Conservation (phyloP, 2,888 invertebrate genomes). For the Lottia gigantea region DNA sequence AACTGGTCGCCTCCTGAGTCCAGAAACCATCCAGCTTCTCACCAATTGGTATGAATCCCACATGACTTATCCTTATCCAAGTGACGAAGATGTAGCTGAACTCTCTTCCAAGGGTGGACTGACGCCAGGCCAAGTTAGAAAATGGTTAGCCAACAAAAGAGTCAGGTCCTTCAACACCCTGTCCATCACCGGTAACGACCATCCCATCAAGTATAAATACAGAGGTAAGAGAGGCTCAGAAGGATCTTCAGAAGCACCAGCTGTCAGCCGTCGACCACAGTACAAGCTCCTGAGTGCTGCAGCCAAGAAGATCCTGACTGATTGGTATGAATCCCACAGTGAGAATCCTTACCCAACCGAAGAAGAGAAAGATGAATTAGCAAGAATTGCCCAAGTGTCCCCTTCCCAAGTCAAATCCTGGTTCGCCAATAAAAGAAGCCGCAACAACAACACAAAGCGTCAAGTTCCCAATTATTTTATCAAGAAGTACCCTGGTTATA, state of each 20-base stretch:
- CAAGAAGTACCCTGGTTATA: slow-evolving; percentile 47
- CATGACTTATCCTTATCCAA: slow-evolving; percentile 57
- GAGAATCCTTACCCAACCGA: slow-evolving; percentile 52
- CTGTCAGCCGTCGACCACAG: slow-evolving; percentile 20
- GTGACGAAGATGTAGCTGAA: slow-evolving; percentile 45
- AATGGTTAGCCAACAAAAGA: slow-evolving; percentile 63
- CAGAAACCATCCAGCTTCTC: slow-evolving; percentile 40
- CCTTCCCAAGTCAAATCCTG: slow-evolving; percentile 54
- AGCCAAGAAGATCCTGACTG: slow-evolving; percentile 40
- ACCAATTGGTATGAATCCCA: slow-evolving; percentile 52
- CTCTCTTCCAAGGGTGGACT: slow-evolving; percentile 44
- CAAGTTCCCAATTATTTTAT: slow-evolving; percentile 56
- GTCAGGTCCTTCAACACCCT: slow-evolving; percentile 59
- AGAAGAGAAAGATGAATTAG: slow-evolving; percentile 49
- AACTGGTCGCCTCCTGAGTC: slow-evolving; percentile 31
- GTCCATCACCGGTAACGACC: slow-evolving; percentile 59
- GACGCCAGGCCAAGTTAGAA: slow-evolving; percentile 54
- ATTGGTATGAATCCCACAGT: slow-evolving; percentile 50
- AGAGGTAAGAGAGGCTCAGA: slow-evolving; percentile 31
- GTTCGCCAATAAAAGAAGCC: slow-evolving; percentile 59
- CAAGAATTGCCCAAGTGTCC: slow-evolving; percentile 42
- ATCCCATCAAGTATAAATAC: slow-evolving; percentile 56
- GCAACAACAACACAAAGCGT: slow-evolving; percentile 52
- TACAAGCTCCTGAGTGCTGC: slow-evolving; percentile 38
- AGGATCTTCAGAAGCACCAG: neutral